Conservation (phyloP, 2,113 vertebrate species). For the Ahaetulla prasina region DNA sequence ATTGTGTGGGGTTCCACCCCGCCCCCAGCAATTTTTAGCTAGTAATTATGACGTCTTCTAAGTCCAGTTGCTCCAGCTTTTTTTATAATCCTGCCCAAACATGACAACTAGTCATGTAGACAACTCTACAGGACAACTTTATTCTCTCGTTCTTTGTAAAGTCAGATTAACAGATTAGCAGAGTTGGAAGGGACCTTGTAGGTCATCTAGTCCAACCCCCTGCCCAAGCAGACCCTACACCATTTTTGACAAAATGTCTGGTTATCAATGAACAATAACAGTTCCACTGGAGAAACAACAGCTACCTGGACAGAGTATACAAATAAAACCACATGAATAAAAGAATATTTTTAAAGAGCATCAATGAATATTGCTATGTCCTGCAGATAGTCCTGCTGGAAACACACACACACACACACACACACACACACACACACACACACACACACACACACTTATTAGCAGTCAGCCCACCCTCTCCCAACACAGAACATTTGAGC, state of each 20-base stretch:
- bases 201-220: no score
- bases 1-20: background rate
- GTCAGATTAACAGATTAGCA: background rate
- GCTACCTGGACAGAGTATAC: background rate
- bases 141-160: background rate
- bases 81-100: background rate
- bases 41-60: background rate
- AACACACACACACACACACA: background rate
- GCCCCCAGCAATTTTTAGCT: background rate
- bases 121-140: background rate
- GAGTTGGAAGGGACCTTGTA: no score
- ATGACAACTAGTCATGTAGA: background rate
- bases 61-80: background rate
- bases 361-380: background rate
- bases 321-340: background rate
- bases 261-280: background rate
- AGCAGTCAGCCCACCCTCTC: background rate
- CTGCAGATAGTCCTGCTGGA: background rate
- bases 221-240: no score
- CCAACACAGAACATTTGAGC: background rate
- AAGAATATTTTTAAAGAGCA: background rate
- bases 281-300: background rate
- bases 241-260: background rate
- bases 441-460: background rate
- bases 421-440: background rate